Base-by-base conservation (phyloP, 2,113 vertebrate genomes). In the Strigops habroptila region DNA sequence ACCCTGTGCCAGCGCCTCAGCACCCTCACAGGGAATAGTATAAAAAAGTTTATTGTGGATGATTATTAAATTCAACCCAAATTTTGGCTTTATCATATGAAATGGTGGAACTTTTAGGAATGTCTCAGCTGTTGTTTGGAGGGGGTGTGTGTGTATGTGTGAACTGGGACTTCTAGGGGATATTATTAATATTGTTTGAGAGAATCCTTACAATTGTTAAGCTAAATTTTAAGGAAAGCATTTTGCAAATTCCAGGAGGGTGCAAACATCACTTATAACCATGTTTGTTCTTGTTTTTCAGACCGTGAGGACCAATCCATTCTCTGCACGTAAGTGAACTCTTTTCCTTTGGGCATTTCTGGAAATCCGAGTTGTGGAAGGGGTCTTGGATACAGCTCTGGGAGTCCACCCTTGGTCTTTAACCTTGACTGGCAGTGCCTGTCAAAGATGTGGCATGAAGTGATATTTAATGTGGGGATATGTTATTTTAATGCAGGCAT, bases 271-370 rank as follows among this genome's bases (percentile, higher is more conserved):
- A 33, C 33, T 43, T 82, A 0, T 97, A 95, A 98, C 78, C 2
- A 0, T 81, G 16, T 93, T 74, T 96, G 16, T 95, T 93, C 93
- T 94, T 97, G 82, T 92, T 97, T 98, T 97, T 79, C 98, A 99
- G 99, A 99, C 98, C 99, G 99, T 98, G 99, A 99, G 98, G 99
- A 99, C 98, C 99, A 99, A 96, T 99, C 99, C 25, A 99, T 99
- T 98, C 99, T 99, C 97, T 99, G 99, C 99, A 99, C 99, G 99
- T 99, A 97, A 99, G 99, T 99, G 93, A 90, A 65, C n/a, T 6
- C 19, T 90, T 79, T 23, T 82, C 27, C 12, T 37, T 11, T 63
- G 52, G 33, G 48, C 39, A 4, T 17, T 90, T 95, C 25, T 46
- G 44, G 83, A 60, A 23, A 17, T 31, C 28, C 57, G 2, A 30